phyloP scores from a whole-genome alignment of 2,113 vertebrate species.

The Chionodraco myersi region DNA sequence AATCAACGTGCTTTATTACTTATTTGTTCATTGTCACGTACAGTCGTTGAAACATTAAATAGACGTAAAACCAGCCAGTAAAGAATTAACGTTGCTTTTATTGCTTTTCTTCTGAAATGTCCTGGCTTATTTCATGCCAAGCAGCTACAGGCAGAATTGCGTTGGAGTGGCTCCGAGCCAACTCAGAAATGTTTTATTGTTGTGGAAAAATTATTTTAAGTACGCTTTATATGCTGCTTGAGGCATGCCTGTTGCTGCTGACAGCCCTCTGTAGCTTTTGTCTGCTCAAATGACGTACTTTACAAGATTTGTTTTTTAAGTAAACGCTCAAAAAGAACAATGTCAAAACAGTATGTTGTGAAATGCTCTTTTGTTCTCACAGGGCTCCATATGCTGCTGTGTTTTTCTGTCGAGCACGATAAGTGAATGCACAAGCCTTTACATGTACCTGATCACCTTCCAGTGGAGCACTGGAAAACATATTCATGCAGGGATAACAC shows the following conservation, averaged over 20 bases:
- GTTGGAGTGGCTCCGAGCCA: slow-evolving; percentile 59
- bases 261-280: slow-evolving; percentile 63
- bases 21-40: slow-evolving; percentile 56
- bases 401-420: slow-evolving; percentile 20
- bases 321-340: slow-evolving; percentile 58
- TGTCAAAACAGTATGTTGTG: slow-evolving; percentile 48
- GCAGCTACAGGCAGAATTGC: slow-evolving; percentile 55
- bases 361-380: slow-evolving; percentile 29
- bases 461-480: background rate
- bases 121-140: slow-evolving; percentile 48
- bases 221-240: slow-evolving; percentile 69
- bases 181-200: slow-evolving; percentile 73
- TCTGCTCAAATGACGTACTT: slow-evolving; percentile 61
- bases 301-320: slow-evolving; percentile 50
- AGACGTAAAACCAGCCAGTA: slow-evolving; percentile 49
- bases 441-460: slow-evolving; percentile 14
- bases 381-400: background rate
- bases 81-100: slow-evolving; percentile 64
- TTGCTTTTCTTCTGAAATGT: slow-evolving; percentile 65
- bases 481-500: background rate
- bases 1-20: slow-evolving; percentile 56
- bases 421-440: background rate
- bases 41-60: slow-evolving; percentile 60
- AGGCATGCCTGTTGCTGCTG: slow-evolving; percentile 67
- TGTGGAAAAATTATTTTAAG: slow-evolving; percentile 75